Conservation (phyloP, 1,140 invertebrate species). For the Drosophila busckii region DNA sequence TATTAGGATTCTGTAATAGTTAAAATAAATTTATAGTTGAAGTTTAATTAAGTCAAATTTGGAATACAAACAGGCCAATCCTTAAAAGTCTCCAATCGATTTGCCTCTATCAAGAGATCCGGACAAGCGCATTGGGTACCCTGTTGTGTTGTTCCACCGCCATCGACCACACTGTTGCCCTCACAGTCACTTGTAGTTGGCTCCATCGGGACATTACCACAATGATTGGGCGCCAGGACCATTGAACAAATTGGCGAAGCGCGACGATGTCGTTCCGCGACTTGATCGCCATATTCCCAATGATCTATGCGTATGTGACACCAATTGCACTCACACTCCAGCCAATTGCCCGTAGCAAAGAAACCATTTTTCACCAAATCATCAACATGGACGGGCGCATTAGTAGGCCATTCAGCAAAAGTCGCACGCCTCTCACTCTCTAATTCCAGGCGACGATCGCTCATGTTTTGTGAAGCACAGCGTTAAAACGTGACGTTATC, state of each 20-base stretch:
- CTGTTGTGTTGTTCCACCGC: constrained; percentile 1
- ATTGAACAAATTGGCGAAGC: constrained; percentile 86
- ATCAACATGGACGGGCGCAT: constrained; percentile 81
- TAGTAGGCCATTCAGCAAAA: constrained; percentile 86
- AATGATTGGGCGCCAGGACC: constrained; percentile 81
- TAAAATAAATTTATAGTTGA: background rate
- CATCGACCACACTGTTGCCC: constrained; percentile 46
- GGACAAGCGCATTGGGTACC: constrained; percentile 30
- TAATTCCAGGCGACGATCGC: constrained; percentile 50
- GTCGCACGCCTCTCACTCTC: constrained; percentile 84
- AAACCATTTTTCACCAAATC: constrained; percentile 90
- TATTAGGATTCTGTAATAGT: constrained; percentile 68
- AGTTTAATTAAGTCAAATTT: background rate
- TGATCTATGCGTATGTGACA: constrained; percentile 86
- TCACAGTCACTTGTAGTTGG: constrained; percentile 35
- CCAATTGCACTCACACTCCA: constrained; percentile 87
- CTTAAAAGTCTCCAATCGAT: constrained; percentile 81
- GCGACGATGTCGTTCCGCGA: constrained; percentile 55
- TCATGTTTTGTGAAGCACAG: constrained; percentile 26
- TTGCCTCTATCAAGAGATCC: constrained; percentile 59
- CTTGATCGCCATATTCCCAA: constrained; percentile 87
- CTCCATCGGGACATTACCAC: constrained; percentile 82
- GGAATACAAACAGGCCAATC: constrained; percentile 83
- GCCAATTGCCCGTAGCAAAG: constrained; percentile 85
- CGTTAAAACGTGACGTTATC: too few relatives aligned